Base-by-base conservation (phyloP, 2,888 invertebrate genomes). In the Hydropsyche betteni region DNA sequence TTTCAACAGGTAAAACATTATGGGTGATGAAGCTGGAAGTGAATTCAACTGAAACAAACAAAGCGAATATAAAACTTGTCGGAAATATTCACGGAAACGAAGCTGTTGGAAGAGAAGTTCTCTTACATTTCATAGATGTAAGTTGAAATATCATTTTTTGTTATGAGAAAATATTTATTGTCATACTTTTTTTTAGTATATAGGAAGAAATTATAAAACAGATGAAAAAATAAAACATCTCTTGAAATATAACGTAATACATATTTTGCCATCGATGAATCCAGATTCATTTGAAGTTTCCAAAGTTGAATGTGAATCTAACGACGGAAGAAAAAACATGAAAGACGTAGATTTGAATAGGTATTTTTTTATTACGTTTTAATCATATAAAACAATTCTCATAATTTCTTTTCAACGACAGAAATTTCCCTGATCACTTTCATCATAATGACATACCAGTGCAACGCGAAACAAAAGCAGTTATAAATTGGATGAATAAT, bases 81-180 rank as follows among this genome's bases (percentile, higher is more conserved):
- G 93, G 89, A 38, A 93, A 92, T 82, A 92, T 93, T 86, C 93
- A 93, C 82, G 93, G 93, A 50, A 91, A 92, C 82, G 92, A 90
- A 82, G 86, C 88, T 0, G 89, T 91, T 5, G 92, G 93, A 5
- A 85, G 91, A 71, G 92, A 93, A 84, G 81, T 93, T 76, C 83
- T 93, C 68, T 84, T 92, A 3, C 88, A 89, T 79, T 86, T 92
- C 79, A 80, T 85, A 53, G 82, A 86, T 81, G 87, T 87, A 16
- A 50, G 53, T 68, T 14, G 16, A 58, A 75, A 33, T 50, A 55
- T 36, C 5, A 4, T 75, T 44, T 24, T 34, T 58, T 33, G 33
- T 33, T 24, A 73, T 50, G 14, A 14, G 10, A 74, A 58, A 55
- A 52, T 68, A 38, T 24, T 52, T 74, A 16, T 38, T 33, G 44